phyloP scores from a whole-genome alignment of 2,113 vertebrate species.

The Cromileptes altivelis region DNA sequence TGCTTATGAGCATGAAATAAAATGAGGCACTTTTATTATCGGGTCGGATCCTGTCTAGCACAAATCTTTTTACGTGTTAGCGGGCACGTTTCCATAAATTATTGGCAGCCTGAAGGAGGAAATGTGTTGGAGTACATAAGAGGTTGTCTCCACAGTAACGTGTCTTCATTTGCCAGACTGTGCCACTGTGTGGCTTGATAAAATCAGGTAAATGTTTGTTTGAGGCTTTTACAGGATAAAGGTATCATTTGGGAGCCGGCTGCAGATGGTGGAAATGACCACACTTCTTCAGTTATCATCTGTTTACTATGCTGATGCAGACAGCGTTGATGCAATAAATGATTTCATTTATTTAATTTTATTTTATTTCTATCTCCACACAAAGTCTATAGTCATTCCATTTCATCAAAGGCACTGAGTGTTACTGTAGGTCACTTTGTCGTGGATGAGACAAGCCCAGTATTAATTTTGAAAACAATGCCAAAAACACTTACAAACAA shows the following conservation, averaged over 20 bases:
- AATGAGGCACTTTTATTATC: constrained; percentile 59
- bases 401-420: not conserved
- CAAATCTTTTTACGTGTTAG: constrained; percentile 48
- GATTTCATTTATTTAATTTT: no score
- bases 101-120: constrained; percentile 35
- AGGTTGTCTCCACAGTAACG: constrained; percentile 51
- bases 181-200: constrained; percentile 17
- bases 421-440: not conserved
- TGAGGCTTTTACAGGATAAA: constrained; percentile 39
- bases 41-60: constrained; percentile 53
- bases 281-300: not conserved
- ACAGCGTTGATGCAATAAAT: not conserved
- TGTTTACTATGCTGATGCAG: not conserved
- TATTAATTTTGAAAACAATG: not conserved
- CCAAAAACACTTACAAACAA: not conserved
- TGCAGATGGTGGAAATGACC: constrained; percentile 15
- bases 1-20: constrained; percentile 61
- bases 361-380: not conserved
- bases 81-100: constrained; percentile 56
- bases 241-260: constrained; percentile 11
- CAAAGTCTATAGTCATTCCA: not conserved
- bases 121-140: constrained; percentile 44
- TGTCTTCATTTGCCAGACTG: constrained; percentile 42
- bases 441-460: not conserved
- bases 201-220: constrained; percentile 52